Evolutionary conservation across 2,888 invertebrate genomes (phyloP), one percentile per base, ranked within the genome.

Genomic region (Neoitamus cyanurus): DNA sequence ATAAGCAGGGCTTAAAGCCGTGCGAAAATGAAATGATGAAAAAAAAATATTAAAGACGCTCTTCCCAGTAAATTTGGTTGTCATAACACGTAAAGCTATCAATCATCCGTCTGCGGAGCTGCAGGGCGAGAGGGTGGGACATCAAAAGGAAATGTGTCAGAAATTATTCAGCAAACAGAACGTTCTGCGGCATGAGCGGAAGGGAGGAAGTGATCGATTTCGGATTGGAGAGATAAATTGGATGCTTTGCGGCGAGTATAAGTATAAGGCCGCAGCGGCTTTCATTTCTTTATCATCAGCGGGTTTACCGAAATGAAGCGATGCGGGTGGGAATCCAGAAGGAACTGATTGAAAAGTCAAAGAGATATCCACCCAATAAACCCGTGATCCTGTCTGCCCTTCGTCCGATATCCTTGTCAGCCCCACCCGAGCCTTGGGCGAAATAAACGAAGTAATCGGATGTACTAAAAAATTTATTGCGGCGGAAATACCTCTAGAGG

Each of bases 71-170:
- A 58, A 58, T 58, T 58, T 58, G 58, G 58, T 58, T 58, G 58
- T 58, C 58, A 58, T 58, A 58, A 58, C 58, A 58, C 58, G 58
- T 58, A 58, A 58, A 58, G 58, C 58, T 58, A 58, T 58, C 58
- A 58, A 58, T 58, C 58, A 58, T 58, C 48, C 48, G 48, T 48
- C 58, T 20, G 58, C 20, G 20, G 25, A 2, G 0, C 25, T 20
- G 58, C 3, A 9, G 58, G 25, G 58, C 3, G 20, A n/a, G 2
- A 20, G 58, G 20, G 9, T 20, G 58, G 58, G 20, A 58, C 58
- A 20, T 58, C 58, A 58, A 58, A 58, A 58, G 58, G 25, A 58
- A 20, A 58, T 58, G 58, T 58, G 58, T 15, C 25, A 58, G 58
- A 58, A 58, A 58, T 58, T 58, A 58, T 58, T 58, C 58, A 58